phyloP scores from a whole-genome alignment of 2,797 vertebrate genomes.

The Anniella stebbinsi region DNA sequence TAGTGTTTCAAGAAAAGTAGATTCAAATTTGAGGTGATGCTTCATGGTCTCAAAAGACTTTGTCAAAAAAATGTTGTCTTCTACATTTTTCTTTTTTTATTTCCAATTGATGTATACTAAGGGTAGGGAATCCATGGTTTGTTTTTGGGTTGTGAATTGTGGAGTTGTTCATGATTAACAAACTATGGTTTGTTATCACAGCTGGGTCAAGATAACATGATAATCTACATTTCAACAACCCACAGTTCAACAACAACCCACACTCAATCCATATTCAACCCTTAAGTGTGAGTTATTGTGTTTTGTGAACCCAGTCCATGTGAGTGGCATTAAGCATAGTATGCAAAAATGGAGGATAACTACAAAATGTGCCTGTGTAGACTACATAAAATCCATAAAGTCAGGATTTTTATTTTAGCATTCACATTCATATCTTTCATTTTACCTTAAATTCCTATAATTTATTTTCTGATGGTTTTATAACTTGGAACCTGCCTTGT shows the following conservation, averaged over 20 bases:
- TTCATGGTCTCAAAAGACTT: neutral
- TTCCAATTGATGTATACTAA: no score
- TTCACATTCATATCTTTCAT: neutral
- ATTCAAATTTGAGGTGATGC: neutral
- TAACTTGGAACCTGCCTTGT: neutral
- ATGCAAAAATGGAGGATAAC: neutral
- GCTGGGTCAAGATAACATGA: no score
- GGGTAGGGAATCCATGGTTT: neutral
- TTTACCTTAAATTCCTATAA: neutral
- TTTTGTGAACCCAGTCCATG: no score
- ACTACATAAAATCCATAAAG: neutral
- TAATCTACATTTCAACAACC: no score
- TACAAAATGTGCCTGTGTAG: neutral
- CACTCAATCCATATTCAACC: no score
- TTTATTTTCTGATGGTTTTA: neutral
- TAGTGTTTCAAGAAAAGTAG: neutral
- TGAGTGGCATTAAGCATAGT: neutral
- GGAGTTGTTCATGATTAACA: no score
- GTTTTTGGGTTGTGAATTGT: no score
- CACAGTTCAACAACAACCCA: no score
- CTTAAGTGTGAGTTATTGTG: no score
- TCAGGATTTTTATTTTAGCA: neutral
- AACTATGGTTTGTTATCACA: no score
- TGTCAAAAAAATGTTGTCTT: neutral
- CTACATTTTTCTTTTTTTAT: neutral